phyloP scores from a whole-genome alignment of 2,113 vertebrate genomes.

The Lophotis ruficrista region DNA sequence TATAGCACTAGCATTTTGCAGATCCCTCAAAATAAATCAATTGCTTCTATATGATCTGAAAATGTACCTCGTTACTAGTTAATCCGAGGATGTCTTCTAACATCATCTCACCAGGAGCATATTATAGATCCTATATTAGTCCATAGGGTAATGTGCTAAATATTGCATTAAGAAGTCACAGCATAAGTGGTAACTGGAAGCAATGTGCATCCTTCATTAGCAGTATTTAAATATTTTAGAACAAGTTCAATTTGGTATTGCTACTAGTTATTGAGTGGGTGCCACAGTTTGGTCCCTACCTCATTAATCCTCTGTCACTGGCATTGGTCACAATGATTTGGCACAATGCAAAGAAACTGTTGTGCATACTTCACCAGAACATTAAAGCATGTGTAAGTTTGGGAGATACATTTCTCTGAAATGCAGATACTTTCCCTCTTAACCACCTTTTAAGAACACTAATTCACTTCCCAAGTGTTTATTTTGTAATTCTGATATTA shows the following conservation, averaged over 20 bases:
- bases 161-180: neutral
- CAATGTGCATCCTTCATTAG: neutral
- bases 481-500: neutral
- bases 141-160: neutral
- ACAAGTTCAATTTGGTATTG: neutral
- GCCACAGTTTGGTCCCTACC: neutral
- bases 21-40: neutral
- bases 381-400: neutral
- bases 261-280: neutral
- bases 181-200: neutral
- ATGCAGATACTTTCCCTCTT: neutral
- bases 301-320: neutral
- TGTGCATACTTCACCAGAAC: fast-evolving
- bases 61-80: neutral
- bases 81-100: neutral
- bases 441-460: fast-evolving
- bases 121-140: neutral
- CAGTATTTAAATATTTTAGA: neutral
- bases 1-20: neutral
- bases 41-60: neutral
- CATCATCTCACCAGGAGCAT: neutral
- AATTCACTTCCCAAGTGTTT: neutral
- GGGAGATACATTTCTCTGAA: neutral
- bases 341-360: neutral
- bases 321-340: neutral